Percentiles rank a stretch among this genome's conserved stretches.
Evolutionary conservation across 2,797 vertebrate species (phyloP).

Genomic region (Neostethus bicornis): DNA sequence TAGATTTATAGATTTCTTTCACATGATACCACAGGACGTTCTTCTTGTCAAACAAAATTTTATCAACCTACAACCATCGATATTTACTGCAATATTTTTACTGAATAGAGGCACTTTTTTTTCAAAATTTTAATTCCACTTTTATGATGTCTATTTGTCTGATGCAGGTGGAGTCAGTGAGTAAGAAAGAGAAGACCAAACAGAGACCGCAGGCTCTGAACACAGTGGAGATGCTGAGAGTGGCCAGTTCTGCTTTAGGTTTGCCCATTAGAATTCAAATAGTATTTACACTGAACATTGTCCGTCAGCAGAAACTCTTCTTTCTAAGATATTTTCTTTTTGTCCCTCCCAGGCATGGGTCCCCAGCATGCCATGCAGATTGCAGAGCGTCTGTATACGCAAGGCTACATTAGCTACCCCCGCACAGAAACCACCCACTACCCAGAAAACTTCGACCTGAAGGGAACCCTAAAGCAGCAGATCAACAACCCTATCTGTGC

Average conservation of each 20-base stretch:
- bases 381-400: slow-evolving; percentile 94
- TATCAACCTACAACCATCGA: no score
- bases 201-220: slow-evolving; percentile 95
- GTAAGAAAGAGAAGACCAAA: slow-evolving; percentile 95
- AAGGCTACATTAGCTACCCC: slow-evolving; percentile 98
- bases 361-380: slow-evolving; percentile 97
- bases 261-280: slow-evolving; percentile 1
- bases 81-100: no score
- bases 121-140: no score
- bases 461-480: slow-evolving; percentile 90
- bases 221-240: slow-evolving; percentile 98
- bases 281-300: no score
- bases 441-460: slow-evolving; percentile 95
- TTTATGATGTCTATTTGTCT: slow-evolving; percentile 1
- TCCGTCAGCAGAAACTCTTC: no score
- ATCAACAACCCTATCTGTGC: slow-evolving; percentile 89
- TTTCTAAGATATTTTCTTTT: no score
- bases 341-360: slow-evolving; percentile 85
- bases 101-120: not conserved
- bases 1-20: no score
- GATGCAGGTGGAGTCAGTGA: slow-evolving; percentile 90
- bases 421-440: slow-evolving; percentile 99
- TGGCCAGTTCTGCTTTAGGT: slow-evolving; percentile 95
- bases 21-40: no score
- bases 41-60: no score